Evolutionary conservation across 2,113 vertebrate genomes (phyloP), one percentile per base, ranked within the genome.

Genomic region (Antigone vipio): DNA sequence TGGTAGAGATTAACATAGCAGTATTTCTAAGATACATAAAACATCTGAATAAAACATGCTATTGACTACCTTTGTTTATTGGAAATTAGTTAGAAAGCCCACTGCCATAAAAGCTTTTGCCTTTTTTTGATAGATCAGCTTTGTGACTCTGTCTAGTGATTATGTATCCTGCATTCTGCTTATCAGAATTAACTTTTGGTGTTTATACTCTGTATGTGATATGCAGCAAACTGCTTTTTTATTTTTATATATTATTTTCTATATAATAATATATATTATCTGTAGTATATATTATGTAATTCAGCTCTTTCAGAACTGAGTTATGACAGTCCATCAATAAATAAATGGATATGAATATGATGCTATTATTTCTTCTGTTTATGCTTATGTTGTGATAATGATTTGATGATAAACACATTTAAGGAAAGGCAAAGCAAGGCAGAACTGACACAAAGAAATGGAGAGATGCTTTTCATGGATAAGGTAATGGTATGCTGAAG

Each of bases 271-370:
- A 59, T 22, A 7, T 47, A 44, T 44, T 24, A 50, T 42, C 42
- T 79, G 23, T 47, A 68, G 14, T 34, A 45, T 23, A 3, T 12
- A 15, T 89, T 47, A n/a, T 15, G 15, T 24, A 52, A 72, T 66
- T 72, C 2, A 34, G 84, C 90, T 88, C 90, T 95, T 85, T 95
- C 67, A 95, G 85, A 97, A 97, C 66, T 69, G 29, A 63, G 75
- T 95, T 95, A 93, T 95, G 93, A 92, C 50, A 95, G 60, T 77
- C 73, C 80, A 86, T 97, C 92, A 94, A 63, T 94, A 96, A 95
- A 68, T 85, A 90, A 93, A 84, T 77, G 69, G 42, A 88, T 96
- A 95, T 93, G 89, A 96, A 96, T 90, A 95, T 83, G 60, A 66
- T 45, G 53, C n/a, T 66, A 53, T 69, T 83, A 62, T 74, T 87